Base-by-base conservation (phyloP, 2,888 invertebrate species). In the Pammene aurita region DNA sequence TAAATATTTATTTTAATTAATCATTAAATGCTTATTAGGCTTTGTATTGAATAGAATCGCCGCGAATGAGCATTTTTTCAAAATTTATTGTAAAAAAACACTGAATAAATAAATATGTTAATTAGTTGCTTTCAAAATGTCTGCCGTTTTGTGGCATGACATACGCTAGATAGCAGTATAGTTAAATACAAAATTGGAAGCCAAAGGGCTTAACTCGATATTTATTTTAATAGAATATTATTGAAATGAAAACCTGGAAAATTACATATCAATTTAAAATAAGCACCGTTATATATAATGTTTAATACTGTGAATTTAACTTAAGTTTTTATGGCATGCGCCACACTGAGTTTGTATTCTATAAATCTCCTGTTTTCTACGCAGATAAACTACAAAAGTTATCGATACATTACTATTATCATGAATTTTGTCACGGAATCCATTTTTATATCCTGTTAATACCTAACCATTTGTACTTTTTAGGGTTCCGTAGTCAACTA, bases 1-100 rank as follows among this genome's bases (percentile, higher is more conserved):
- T 85, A 85, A 80, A 85, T 85, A 85, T 72, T 73, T 75, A 72
- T 74, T 75, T 74, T 72, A 72, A 76, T 79, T 78, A 80, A 70
- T 72, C 69, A 57, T 74, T 75, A 54, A 72, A 72, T 77, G 80
- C 82, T 83, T n/a, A n/a, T n/a, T 81, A 70, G 71, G 80, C 77
- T 79, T 79, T 74, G 69, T 74, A 71, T 77, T 77, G 69, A 73
- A 72, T 72, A 72, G 76, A 77, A 75, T 76, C 74, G 73, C 72
- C 72, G 71, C 72, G 72, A 72, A 73, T 74, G 58, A 55, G 63
- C 64, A 71, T 55, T 52, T 54, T 55, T 64, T 60, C 50, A 16
- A 65, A 60, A 26, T 65, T n/a, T 34, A 34, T 55, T 55, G 38
- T 44, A 34, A 58, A 34, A 58, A 60, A 69, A n/a, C 26, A 26